Percentiles rank a stretch among this genome's conserved stretches.
phyloP scores from a whole-genome alignment of 2,797 vertebrate species.

The Cichlasoma orientale region DNA sequence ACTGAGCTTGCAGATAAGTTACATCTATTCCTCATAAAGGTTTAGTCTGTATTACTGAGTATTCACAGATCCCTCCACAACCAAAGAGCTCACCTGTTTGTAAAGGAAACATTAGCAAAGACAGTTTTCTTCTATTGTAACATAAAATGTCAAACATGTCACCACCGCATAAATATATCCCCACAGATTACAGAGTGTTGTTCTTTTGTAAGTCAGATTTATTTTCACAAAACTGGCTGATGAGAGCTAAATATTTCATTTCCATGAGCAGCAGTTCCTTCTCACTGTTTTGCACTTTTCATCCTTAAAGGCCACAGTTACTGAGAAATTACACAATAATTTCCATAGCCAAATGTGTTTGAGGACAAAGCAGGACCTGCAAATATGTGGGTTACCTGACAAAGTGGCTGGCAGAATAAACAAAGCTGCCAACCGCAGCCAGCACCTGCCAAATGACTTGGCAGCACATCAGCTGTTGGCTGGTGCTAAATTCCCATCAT shows the following conservation, averaged over 20 bases:
- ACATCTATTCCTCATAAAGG: not conserved
- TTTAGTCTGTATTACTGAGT: too few species aligned
- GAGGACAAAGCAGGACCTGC: conserved; percentile 36
- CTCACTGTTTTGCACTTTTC: not conserved
- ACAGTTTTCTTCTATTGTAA: not conserved
- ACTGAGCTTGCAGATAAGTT: not conserved
- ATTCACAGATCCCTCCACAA: not conserved
- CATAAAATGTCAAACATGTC: not conserved
- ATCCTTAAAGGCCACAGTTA: conserved; percentile 11
- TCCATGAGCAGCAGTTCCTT: not conserved
- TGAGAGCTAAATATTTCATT: not conserved
- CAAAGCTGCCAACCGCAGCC: conserved; percentile 34
- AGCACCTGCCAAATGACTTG: conserved; percentile 50
- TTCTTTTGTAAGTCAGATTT: not conserved
- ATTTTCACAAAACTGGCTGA: not conserved
- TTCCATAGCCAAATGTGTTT: conserved; percentile 16
- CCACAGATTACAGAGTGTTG: not conserved
- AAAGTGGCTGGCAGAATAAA: conserved; percentile 31
- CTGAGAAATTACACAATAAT: conserved; percentile 35
- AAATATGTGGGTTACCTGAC: conserved; percentile 52
- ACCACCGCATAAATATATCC: not conserved
- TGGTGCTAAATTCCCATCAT: conserved; percentile 36
- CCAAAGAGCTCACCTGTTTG: not conserved
- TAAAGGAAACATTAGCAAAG: not conserved
- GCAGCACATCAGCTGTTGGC: conserved; percentile 37